Evolutionary conservation across 2,888 invertebrate genomes (phyloP), one percentile per base, ranked within the genome.

Genomic region (Eupithecia abbreviata): DNA sequence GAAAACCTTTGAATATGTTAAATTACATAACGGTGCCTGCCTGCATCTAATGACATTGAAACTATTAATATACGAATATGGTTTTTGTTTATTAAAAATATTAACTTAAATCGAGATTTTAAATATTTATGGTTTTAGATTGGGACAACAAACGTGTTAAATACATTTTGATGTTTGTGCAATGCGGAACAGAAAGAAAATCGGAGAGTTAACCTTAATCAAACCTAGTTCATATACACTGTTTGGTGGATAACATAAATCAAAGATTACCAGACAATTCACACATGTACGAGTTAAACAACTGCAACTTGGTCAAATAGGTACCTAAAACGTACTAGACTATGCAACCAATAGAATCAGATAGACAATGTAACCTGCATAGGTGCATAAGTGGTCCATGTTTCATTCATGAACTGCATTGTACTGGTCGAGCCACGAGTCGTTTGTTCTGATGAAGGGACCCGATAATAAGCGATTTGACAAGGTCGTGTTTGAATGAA

Each of bases 381-480:
- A 45, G 67, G 76, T 69, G 58, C 74, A 69, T 79, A 78, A 77
- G 74, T 73, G 75, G 76, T 78, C 71, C 71, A 75, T 77, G 72
- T 78, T 75, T 79, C 76, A 75, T 77, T 76, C 73, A 76, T 73
- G 68, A 77, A 73, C 12, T 72, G 73, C 74, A 75, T 81, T 77
- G 70, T 30, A 30, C 0, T 58, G 55, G 49, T 65, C 13, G 62
- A 51, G 71, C 72, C 73, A 76, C 66, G 69, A 74, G 73, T 62
- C 45, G 51, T 49, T 76, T 75, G 70, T 70, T 62, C 69, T 73
- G 66, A 71, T 74, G 67, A 73, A 73, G 51, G 67, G 71, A 76
- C 65, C 71, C 70, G 73, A 70, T 76, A 62, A 75, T 74, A 82
- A 78, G 73, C 45, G 73, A 73, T 82, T 82, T 77, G 79, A 73